A percentile compares a stretch with the other conserved stretches of the same genome.
Evolutionary conservation across 2,888 invertebrate species (phyloP).

Genomic region (Drosophila neotestacea): DNA sequence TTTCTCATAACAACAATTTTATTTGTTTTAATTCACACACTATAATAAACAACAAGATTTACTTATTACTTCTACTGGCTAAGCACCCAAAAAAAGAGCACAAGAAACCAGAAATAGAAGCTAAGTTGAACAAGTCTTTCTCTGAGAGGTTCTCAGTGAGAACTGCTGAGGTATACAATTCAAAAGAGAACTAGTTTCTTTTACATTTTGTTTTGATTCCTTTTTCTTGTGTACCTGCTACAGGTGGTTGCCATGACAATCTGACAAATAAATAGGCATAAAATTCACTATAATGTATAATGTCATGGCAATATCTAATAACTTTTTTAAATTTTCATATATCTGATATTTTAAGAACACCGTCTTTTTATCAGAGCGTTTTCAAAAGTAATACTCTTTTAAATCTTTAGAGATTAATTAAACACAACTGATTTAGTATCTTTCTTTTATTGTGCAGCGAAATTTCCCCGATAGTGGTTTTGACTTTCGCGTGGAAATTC

Average conservation of each 20-base stretch:
- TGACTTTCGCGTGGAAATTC: too few species aligned
- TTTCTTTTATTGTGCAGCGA: too few species aligned
- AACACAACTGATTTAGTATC: too few species aligned
- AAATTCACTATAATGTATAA: too few species aligned
- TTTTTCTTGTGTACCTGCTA: background rate
- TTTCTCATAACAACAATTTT: slow-evolving; percentile 4
- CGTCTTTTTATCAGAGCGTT: too few species aligned
- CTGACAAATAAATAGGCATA: too few species aligned
- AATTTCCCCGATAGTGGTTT: too few species aligned
- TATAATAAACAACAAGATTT: background rate
- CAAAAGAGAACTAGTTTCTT: slow-evolving; percentile 9
- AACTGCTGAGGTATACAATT: background rate
- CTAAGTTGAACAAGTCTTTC: slow-evolving; percentile 9
- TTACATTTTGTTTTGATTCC: background rate
- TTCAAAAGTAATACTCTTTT: too few species aligned
- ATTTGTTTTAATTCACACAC: background rate
- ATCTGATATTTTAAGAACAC: too few species aligned
- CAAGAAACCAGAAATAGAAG: background rate
- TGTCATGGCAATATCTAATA: too few species aligned
- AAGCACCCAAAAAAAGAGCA: background rate
- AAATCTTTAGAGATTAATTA: too few species aligned
- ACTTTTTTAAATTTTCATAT: too few species aligned
- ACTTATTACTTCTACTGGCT: background rate
- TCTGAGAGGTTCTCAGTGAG: background rate
- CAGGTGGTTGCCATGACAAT: slow-evolving; percentile 3